phyloP scores from a whole-genome alignment of 2,888 invertebrate genomes.

The Mayetiola destructor region DNA sequence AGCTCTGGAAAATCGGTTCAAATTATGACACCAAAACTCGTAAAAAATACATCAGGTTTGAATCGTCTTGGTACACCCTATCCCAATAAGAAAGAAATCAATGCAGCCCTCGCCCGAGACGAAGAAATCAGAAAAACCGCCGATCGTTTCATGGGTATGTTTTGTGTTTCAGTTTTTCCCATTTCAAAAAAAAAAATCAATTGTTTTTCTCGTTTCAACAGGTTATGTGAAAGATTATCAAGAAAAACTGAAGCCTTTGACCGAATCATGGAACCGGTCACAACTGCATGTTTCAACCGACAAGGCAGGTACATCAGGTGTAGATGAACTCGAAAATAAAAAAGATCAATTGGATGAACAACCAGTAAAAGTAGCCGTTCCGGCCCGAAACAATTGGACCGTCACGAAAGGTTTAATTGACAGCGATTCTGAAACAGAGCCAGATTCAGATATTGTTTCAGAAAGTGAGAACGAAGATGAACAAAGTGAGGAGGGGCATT shows the following conservation, averaged over 20 bases:
- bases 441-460: not conserved
- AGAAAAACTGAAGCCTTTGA: not conserved
- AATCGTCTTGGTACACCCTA: not conserved
- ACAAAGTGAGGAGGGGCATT: not conserved
- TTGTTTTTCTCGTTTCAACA: not conserved
- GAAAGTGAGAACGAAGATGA: not conserved
- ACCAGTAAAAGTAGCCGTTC: not conserved
- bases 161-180: not conserved
- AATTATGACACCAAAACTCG: not conserved
- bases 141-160: too few species aligned
- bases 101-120: not conserved
- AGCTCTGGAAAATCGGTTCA: not conserved
- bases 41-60: not conserved
- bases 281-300: not conserved
- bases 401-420: not conserved
- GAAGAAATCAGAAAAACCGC: not conserved
- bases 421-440: not conserved
- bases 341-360: not conserved
- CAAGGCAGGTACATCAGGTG: not conserved
- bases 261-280: not conserved
- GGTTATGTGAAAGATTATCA: not conserved
- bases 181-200: too few species aligned
- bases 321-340: not conserved
- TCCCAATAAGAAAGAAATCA: not conserved
- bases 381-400: slow-evolving; percentile 1